Evolutionary conservation across 35 echinoderm and acorn worm genomes (phyloP), one percentile per base, ranked within the genome.

Genomic region (Hemicentrotus pulcherrimus): DNA sequence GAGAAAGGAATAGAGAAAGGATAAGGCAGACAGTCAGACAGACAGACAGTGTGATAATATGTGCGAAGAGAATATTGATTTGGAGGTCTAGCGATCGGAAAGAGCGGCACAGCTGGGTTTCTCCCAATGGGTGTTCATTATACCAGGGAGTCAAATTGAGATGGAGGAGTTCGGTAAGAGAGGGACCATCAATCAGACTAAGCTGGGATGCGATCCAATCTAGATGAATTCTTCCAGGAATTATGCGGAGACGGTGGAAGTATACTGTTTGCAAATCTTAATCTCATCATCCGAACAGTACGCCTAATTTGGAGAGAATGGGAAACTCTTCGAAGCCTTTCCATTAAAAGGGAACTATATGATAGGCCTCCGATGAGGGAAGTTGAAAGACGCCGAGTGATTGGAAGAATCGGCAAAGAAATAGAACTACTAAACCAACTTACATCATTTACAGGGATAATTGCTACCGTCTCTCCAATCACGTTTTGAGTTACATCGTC

Each of bases 51-150:
- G 65, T n/a, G 65, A 78, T 78, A 78, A n/a, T 78, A 78, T 78
- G 65, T 78, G 65, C 65, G 65, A 18, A 78, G 19, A 22, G 65
- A 78, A 78, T 78, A 78, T 78, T 78, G 65, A 78, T 78, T 78
- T 28, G 65, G 65, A 78, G 65, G 65, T 78, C 65, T 78, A 28
- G 65, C 65, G 65, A 78, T 78, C 65, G 65, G 65, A 78, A 78
- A 78, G 65, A 22, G 65, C 24, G 65, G 65, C 65, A 78, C 65
- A 78, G 65, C 65, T 78, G 65, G 28, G 65, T 78, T 78, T 78
- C 65, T 78, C 65, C 65, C 65, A n/a, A n/a, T 78, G 65, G 65
- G 18, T 78, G 65, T 78, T 78, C 65, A 78, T 78, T n/a, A 78
- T 78, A 78, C 65, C 65, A 78, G 5, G 65, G 65, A 78, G 19